phyloP scores from a whole-genome alignment of 2,113 vertebrate species.

The Alosa alosa region DNA sequence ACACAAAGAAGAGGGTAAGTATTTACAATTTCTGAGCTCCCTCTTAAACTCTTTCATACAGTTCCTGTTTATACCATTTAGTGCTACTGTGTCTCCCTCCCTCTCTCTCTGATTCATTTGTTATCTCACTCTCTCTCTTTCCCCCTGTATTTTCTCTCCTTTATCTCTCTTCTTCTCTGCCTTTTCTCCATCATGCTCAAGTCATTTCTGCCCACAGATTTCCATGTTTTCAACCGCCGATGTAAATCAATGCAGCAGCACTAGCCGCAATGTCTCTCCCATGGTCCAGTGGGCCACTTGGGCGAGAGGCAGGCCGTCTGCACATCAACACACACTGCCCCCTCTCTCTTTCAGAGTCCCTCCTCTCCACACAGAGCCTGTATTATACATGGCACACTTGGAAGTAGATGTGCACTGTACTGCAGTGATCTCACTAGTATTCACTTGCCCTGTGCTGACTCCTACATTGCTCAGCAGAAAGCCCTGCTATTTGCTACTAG shows the following conservation, averaged over 20 bases:
- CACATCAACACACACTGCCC: neutral
- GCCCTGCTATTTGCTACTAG: neutral
- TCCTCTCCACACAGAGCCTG: neutral
- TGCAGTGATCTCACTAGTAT: neutral
- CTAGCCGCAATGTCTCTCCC: neutral
- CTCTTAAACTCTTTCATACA: neutral
- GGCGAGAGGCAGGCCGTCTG: neutral
- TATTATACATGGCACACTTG: neutral
- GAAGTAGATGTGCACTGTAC: neutral
- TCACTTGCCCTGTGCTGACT: neutral
- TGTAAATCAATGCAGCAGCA: slow-evolving; percentile 14
- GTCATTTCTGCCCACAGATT: neutral
- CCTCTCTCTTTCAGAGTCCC: slow-evolving; percentile 32
- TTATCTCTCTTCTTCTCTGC: neutral
- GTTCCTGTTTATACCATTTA: neutral
- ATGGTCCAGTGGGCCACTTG: neutral
- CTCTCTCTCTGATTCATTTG: neutral
- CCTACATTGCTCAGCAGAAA: neutral
- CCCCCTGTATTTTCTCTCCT: neutral
- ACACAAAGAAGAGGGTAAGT: neutral
- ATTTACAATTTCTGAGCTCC: neutral
- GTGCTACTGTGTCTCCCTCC: neutral
- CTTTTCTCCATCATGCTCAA: neutral
- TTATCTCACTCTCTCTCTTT: neutral
- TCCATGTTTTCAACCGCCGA: neutral